Evolutionary conservation across 2,797 vertebrate species (phyloP), one percentile per base, ranked within the genome.

Genomic region (Philypnodon macrostomus): DNA sequence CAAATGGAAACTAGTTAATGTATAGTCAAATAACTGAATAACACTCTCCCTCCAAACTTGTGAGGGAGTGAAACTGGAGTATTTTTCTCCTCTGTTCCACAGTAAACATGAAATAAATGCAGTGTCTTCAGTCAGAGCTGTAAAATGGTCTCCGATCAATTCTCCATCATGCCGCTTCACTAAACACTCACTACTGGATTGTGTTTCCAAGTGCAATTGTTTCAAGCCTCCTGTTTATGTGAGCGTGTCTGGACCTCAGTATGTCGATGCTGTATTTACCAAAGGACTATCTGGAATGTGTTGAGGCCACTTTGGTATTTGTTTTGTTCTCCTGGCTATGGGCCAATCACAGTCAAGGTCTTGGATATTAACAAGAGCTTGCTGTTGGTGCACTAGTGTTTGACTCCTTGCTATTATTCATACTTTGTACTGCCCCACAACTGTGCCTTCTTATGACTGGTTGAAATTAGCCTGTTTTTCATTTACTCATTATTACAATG

Each of bases 271-370:
- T 41, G 33, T 48, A 30, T 63, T 63, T 76, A 49, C 47, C 34
- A 13, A 53, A 34, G 14, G 21, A 41, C 23, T 65, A 47, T 58
- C 33, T 55, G 11, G 40, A 24, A 54, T 53, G 27, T 34, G 44
- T 40, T 38, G 47, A 65, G 53, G 63, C 44, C 67, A 14, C 52
- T 53, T 70, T 45, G 26, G 29, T 73, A 13, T 73, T 63, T 72
- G 46, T 61, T 77, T 55, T 60, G 58, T 64, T 83, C 53, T 56
- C 40, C 15, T 23, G 65, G 41, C 44, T 44, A 30, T 49, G 42
- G 65, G 44, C 58, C 62, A 59, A 49, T 34, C 21, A 14, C 18
- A 32, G 21, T 18, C 9, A 11, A 53, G 33, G 11, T 56, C 59
- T n/a, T 11, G 11, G 44, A 36, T 14, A 16, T 42, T 23, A 35